phyloP scores from a whole-genome alignment of 2,113 vertebrate species.

The Anser cygnoides region DNA sequence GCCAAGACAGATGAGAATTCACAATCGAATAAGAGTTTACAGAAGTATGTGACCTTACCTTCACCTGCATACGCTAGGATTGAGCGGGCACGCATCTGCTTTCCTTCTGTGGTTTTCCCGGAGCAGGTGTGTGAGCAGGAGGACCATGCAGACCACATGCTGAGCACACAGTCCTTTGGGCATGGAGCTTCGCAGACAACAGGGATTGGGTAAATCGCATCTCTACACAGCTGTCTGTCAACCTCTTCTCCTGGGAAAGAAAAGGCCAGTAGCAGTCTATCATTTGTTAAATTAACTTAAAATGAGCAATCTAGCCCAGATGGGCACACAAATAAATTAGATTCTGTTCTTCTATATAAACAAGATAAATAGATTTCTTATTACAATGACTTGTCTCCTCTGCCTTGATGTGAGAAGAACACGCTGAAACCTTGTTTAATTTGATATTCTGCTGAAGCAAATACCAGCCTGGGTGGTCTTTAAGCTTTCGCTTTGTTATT shows the following conservation, averaged over 20 bases:
- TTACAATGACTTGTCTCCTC: conserved; percentile 19
- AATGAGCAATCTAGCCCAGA: conserved; percentile 64
- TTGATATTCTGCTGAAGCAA: not conserved
- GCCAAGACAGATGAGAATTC: not conserved
- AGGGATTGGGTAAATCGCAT: conserved; percentile 82
- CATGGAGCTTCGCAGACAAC: conserved; percentile 88
- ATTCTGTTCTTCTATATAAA: conserved; percentile 48
- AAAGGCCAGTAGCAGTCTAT: conserved; percentile 60
- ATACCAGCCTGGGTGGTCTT: not conserved
- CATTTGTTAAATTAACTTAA: conserved; percentile 66
- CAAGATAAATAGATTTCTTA: conserved; percentile 55
- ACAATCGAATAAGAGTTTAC: not conserved
- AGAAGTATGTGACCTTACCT: conserved; percentile 78
- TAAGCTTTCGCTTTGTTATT: not conserved
- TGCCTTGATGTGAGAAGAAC: not conserved
- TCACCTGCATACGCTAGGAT: conserved; percentile 93
- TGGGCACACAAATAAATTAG: conserved; percentile 63
- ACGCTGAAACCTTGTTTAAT: not conserved
- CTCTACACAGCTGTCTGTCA: conserved; percentile 85
- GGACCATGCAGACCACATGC: conserved; percentile 91
- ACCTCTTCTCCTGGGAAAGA: conserved; percentile 84
- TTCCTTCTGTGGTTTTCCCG: conserved; percentile 94
- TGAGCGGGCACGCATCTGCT: conserved; percentile 90
- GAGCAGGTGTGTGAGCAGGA: conserved; percentile 98
- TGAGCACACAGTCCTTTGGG: conserved; percentile 93